Base-by-base conservation (phyloP, 2,797 vertebrate species). In the Vultur gryphus region DNA sequence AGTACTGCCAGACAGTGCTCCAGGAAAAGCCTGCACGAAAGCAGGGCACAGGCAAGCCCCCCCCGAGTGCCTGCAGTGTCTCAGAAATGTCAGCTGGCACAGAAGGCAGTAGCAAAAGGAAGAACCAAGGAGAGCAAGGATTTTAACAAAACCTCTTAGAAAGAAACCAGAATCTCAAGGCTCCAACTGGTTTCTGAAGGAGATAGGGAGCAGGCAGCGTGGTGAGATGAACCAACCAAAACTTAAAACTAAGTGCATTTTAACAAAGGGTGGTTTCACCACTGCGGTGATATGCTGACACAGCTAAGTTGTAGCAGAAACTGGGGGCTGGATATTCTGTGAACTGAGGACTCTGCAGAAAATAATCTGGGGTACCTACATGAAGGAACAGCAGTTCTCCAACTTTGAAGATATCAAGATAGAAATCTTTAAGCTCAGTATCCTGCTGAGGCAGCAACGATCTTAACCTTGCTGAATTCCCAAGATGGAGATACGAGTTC, bases 21-120 rank as follows among this genome's bases (percentile, higher is more conserved):
- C 20, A 29, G 44, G 46, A 57, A 62, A 35, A 43, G 26, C 57
- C 46, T 25, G 57, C 15, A 20, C 6, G 5, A 33, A 33, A 72
- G 52, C 78, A 72, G 66, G 71, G 61, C 55, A 33, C 44, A 10
- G 77, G 16, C 6, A 10, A 52, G 33, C 11, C 16, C 21, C 39
- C 9, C 3, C 1, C 0, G 5, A 16, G 28, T 2, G 4, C 33
- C 49, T 39, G 72, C 24, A 10, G 49, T 1, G n/a, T 8, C 72
- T 70, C 64, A 23, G 29, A 35, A 13, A 16, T 1, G 19, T 29
- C 65, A 37, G 51, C 87, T 26, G 9, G 19, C 37, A 3, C 64
- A 46, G 86, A 39, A 44, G 23, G 35, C 69, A 72, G 17, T 3
- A 29, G 21, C 20, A 8, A 59, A 62, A 55, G 23, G 44, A 70